These are phyloP conservation scores for Netelia virgata DNA, from an alignment of 2,888 invertebrate species.

Conservation along the genomic window DNA sequence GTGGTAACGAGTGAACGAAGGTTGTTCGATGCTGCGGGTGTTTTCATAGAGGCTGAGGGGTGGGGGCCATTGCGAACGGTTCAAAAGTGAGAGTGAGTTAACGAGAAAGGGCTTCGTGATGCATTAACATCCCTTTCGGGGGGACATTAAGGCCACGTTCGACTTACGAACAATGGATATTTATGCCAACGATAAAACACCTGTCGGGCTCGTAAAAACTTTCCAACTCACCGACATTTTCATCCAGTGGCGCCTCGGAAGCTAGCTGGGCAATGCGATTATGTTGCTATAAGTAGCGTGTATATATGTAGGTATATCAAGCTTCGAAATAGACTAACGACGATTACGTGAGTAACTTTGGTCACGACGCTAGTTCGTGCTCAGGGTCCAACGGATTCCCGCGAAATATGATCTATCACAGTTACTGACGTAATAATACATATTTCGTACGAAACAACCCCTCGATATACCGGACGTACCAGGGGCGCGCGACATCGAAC, in stretches of 20 bases:
- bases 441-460: conserved; percentile 1
- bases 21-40: neutral
- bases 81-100: conserved; percentile 28
- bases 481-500: too few species aligned
- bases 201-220: conserved; percentile 65
- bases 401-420: conserved; percentile 24
- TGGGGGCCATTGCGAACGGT: conserved; percentile 6
- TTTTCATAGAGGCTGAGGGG: neutral
- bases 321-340: neutral
- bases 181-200: conserved; percentile 65
- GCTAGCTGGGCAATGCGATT: conserved; percentile 13
- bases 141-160: conserved; percentile 61
- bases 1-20: neutral
- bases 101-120: conserved; percentile 40
- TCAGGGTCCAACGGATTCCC: neutral
- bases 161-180: conserved; percentile 68
- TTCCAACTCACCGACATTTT: conserved; percentile 47
- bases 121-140: conserved; percentile 59
- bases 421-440: conserved; percentile 9
- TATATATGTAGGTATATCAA: neutral
- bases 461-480: too few species aligned
- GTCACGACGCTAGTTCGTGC: conserved; percentile 12
- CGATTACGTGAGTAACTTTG: conserved; percentile 29
- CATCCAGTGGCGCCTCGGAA: neutral
- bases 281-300: conserved; percentile 24